Evolutionary conservation across 2,888 invertebrate genomes (phyloP).

Genomic region (Lottia gigantea): DNA sequence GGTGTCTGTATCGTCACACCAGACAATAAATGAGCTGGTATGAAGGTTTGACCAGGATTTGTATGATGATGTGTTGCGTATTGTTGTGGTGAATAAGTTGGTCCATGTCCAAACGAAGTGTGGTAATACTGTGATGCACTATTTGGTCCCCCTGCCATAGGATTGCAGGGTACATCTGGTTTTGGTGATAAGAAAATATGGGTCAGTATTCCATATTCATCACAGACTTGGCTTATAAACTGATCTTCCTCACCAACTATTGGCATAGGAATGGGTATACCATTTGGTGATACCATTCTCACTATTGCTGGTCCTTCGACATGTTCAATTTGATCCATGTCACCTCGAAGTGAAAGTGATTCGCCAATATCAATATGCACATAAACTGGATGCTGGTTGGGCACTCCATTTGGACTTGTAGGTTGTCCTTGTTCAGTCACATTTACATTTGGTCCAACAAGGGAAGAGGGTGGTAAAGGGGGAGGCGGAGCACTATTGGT

Average conservation of each 20-base stretch:
- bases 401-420: background rate
- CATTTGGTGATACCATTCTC: constrained; percentile 85
- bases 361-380: constrained; percentile 84
- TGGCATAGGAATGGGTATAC: constrained; percentile 85
- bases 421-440: background rate
- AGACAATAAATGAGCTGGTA: constrained; percentile 72
- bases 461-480: background rate
- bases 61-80: constrained; percentile 48
- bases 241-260: constrained; percentile 92
- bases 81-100: constrained; percentile 49
- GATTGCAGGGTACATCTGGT: constrained; percentile 56
- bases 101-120: constrained; percentile 73
- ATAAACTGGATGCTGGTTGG: constrained; percentile 76
- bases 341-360: constrained; percentile 80
- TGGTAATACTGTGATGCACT: constrained; percentile 74
- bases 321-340: constrained; percentile 78
- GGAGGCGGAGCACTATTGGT: background rate
- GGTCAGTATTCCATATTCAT: constrained; percentile 87
- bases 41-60: constrained; percentile 46
- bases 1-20: constrained; percentile 70
- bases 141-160: constrained; percentile 63
- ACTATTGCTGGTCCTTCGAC: constrained; percentile 86
- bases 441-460: background rate
- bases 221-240: constrained; percentile 90
- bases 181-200: constrained; percentile 89